phyloP scores from a whole-genome alignment of 2,797 vertebrate genomes.

The Anguilla marmorata region DNA sequence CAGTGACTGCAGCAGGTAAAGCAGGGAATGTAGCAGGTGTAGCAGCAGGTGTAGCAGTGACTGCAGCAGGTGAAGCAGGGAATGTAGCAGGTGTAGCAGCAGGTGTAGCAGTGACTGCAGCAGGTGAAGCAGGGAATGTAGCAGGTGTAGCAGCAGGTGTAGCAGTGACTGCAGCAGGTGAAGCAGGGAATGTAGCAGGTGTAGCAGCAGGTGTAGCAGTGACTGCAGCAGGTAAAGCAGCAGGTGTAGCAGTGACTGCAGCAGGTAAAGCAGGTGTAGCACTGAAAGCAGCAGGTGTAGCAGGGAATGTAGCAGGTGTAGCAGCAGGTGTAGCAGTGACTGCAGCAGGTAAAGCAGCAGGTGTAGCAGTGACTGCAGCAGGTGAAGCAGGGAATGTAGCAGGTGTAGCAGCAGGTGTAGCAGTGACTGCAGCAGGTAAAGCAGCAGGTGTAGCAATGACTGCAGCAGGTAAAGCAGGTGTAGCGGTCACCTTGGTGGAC shows the following conservation, averaged over 20 bases:
- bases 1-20: neutral
- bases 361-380: neutral
- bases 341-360: neutral
- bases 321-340: neutral
- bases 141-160: neutral
- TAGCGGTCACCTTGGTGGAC: conserved; percentile 58
- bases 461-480: neutral
- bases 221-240: neutral
- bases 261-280: neutral
- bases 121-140: no score
- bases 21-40: no score
- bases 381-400: neutral
- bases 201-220: no score
- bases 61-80: no score
- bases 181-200: no score
- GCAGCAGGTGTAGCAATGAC: neutral
- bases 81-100: no score
- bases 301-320: neutral
- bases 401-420: neutral
- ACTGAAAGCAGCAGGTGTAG: neutral
- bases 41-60: no score
- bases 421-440: neutral
- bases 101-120: no score
- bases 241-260: no score
- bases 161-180: neutral